Conservation (phyloP, 2,797 vertebrate species). For the Bovichtus variegatus region DNA sequence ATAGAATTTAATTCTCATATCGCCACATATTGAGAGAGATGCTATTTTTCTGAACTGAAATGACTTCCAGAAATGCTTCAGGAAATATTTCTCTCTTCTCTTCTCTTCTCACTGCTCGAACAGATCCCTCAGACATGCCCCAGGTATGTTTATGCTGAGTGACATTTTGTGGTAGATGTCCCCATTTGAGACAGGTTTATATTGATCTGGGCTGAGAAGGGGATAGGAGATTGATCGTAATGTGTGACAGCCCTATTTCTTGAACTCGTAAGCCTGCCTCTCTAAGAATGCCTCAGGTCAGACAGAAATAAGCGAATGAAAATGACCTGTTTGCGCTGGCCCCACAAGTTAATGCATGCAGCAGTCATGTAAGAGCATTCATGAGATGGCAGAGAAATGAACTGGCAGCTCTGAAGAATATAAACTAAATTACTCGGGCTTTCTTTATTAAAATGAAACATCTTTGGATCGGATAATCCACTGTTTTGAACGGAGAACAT, state of each 20-base stretch:
- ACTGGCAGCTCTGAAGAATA: conserved; percentile 8
- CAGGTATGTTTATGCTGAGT: conserved; percentile 48
- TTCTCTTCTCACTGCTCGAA: background rate
- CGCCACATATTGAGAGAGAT: background rate
- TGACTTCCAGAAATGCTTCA: background rate
- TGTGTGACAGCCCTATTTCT: conserved; percentile 58
- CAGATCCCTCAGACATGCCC: conserved; percentile 17
- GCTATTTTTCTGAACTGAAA: conserved; percentile 5
- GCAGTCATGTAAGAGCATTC: conserved; percentile 20
- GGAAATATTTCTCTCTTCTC: background rate
- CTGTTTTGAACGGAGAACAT: conserved; percentile 3
- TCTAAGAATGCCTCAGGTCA: conserved; percentile 49
- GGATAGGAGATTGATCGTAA: conserved; percentile 60
- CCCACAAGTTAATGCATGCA: conserved; percentile 33
- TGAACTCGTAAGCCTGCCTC: conserved; percentile 47
- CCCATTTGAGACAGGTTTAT: conserved; percentile 62
- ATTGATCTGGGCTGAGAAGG: conserved; percentile 64
- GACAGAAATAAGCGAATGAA: conserved; percentile 48
- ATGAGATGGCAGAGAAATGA: conserved; percentile 20
- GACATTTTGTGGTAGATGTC: conserved; percentile 52
- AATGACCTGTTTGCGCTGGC: conserved; percentile 35
- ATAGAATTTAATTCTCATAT: too few species aligned
- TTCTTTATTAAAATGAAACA: conserved; percentile 39
- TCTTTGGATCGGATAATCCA: conserved; percentile 36
- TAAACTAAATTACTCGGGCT: conserved; percentile 2